These are phyloP conservation scores for Physocephala rufipes DNA, from an alignment of 2,888 invertebrate genomes.

Conservation along the genomic window DNA sequence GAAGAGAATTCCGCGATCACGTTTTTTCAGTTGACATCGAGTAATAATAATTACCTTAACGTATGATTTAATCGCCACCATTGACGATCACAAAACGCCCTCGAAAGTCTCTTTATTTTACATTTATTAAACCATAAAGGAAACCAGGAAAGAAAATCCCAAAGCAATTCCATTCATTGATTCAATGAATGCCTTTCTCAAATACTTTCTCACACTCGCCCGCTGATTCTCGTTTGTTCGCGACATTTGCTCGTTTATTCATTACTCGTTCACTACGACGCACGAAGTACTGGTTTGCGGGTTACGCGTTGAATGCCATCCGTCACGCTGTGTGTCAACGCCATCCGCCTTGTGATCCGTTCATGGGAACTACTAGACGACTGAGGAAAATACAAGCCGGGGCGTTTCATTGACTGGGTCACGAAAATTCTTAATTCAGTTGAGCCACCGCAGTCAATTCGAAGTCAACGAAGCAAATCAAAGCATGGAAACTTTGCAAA, in stretches of 20 bases:
- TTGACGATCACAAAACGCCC: neutral
- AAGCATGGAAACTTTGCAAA: neutral
- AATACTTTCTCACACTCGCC: conserved; percentile 18
- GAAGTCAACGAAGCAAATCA: conserved; percentile 35
- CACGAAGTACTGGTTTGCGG: neutral
- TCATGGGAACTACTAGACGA: conserved; percentile 24
- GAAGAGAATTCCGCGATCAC: no score
- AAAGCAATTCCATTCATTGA: conserved; percentile 18
- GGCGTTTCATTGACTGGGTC: conserved; percentile 25
- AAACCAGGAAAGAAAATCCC: conserved; percentile 21
- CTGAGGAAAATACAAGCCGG: neutral
- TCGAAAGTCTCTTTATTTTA: neutral
- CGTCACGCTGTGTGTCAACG: neutral
- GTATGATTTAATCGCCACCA: neutral
- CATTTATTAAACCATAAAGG: conserved; percentile 22
- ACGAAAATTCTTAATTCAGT: neutral
- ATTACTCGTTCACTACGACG: neutral
- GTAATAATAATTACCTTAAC: conserved; percentile 17
- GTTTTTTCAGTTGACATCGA: no score
- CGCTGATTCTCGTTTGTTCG: neutral
- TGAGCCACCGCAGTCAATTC: neutral
- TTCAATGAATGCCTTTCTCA: neutral
- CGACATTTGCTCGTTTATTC: neutral
- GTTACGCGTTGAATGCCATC: neutral
- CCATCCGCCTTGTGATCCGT: neutral